These are phyloP conservation scores for Saguinus midas DNA, from an alignment of 2,113 vertebrate species.

Conservation along the genomic window DNA sequence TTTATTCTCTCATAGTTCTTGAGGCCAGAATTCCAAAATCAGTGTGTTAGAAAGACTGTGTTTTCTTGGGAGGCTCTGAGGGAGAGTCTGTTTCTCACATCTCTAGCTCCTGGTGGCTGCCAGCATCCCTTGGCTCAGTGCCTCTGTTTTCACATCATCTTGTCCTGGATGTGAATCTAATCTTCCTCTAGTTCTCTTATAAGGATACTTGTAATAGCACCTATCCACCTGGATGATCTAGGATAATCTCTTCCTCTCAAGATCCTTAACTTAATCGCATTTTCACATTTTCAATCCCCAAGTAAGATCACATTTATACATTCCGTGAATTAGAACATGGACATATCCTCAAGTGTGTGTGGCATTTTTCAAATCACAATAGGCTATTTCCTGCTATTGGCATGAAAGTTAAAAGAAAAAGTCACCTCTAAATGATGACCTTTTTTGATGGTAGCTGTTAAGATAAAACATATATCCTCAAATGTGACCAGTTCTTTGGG, in stretches of 20 bases:
- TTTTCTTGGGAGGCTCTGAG: neutral
- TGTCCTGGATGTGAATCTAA: too few species aligned
- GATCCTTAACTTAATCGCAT: neutral
- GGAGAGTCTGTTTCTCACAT: neutral
- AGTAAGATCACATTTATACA: neutral
- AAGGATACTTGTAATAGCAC: neutral
- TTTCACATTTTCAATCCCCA: too few species aligned
- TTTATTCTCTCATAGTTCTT: neutral
- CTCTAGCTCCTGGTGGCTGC: neutral
- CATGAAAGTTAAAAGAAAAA: neutral
- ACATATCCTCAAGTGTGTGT: fast-evolving
- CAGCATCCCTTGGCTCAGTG: neutral
- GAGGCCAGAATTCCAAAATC: neutral
- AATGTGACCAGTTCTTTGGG: neutral
- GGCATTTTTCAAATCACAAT: neutral
- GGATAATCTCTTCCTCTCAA: neutral
- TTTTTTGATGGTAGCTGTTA: neutral
- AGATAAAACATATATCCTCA: neutral
- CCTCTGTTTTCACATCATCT: neutral
- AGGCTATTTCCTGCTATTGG: neutral
- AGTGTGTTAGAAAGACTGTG: neutral
- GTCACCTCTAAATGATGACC: fast-evolving
- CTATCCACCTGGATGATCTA: neutral
- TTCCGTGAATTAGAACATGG: neutral
- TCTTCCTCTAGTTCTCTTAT: neutral